Conservation (phyloP, 2,888 invertebrate genomes). For the Xestoiulus laeticollis region DNA sequence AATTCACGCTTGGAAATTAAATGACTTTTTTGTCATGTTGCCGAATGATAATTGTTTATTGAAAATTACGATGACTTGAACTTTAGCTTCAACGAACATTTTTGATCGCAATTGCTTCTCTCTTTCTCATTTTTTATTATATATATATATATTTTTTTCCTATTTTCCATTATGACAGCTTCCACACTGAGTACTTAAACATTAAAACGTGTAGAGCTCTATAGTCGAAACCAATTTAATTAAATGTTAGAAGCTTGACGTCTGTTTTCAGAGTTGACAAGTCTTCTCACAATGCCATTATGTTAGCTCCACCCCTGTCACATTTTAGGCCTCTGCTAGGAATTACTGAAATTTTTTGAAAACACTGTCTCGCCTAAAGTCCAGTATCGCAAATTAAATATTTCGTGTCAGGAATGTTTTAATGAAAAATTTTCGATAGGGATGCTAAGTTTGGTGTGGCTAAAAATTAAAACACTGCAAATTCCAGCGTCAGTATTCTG, state of each 20-base stretch:
- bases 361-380: neutral
- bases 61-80: constrained; percentile 1
- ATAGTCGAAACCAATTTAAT: neutral
- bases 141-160: neutral
- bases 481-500: neutral
- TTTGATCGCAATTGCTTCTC: neutral
- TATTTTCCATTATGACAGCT: neutral
- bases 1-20: constrained; percentile 9
- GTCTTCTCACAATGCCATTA: neutral
- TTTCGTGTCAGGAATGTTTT: neutral
- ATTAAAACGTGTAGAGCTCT: neutral
- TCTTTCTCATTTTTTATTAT: no score
- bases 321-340: neutral
- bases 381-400: neutral
- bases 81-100: neutral
- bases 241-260: neutral
- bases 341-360: neutral
- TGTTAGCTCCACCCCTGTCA: neutral
- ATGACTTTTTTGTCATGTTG: neutral
- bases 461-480: neutral
- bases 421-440: neutral
- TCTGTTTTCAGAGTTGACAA: neutral
- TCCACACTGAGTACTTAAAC: neutral
- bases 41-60: constrained; percentile 9
- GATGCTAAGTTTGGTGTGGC: neutral